Evolutionary conservation across 2,797 vertebrate genomes (phyloP).

Genomic region (Ctenochaetus hawaiiensis): DNA sequence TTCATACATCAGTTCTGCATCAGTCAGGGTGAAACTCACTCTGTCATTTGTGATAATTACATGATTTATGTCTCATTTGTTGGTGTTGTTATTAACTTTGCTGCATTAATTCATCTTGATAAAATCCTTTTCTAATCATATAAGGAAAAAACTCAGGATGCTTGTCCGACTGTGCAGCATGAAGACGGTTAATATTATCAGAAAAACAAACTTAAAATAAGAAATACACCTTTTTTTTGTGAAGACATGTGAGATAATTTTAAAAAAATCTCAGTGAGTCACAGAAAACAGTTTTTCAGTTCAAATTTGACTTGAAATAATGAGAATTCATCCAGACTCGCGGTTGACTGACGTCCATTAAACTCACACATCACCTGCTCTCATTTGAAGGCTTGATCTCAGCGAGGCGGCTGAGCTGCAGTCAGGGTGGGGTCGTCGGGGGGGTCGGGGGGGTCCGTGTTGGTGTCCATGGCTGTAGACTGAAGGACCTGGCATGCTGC

Average conservation of each 20-base stretch:
- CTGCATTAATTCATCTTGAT: no score
- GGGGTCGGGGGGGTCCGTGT: not conserved
- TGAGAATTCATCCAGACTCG: not conserved
- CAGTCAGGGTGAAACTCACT: not conserved
- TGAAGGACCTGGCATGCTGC: conserved; percentile 46
- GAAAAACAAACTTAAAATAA: no score
- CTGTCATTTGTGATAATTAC: not conserved
- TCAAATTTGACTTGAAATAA: not conserved
- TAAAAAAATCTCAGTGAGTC: no score
- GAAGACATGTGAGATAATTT: no score
- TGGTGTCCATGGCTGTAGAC: conserved; percentile 60
- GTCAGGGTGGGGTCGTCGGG: not conserved
- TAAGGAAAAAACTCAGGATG: no score
- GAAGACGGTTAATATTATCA: no score
- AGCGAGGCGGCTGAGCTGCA: no score
- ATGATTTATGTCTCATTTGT: not conserved
- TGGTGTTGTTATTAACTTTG: not conserved
- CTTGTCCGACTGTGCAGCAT: no score
- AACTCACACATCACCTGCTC: not conserved
- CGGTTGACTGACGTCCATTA: not conserved
- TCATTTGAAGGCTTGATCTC: no score
- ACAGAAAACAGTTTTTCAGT: not conserved
- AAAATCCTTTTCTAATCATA: no score
- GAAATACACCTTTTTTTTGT: no score
- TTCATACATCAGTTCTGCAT: not conserved